Conservation (phyloP, 1,140 invertebrate species). For the Rhagoletis zephyria region DNA sequence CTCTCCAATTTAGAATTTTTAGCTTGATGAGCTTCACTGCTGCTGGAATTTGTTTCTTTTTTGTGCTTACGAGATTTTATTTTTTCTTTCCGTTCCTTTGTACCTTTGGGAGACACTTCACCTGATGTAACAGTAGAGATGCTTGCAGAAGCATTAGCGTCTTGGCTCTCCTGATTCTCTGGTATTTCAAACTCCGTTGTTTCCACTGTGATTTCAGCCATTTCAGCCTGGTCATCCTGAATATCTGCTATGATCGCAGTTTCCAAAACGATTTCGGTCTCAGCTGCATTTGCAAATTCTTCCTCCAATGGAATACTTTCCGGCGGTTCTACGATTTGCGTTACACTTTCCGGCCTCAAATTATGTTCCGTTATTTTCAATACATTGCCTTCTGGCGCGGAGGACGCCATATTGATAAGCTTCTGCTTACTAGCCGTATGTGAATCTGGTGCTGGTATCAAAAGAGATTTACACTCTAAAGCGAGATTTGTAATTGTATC, state of each 20-base stretch:
- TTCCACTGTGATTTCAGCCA: not conserved
- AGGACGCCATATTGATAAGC: no score
- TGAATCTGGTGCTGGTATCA: no score
- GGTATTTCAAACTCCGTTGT: not conserved
- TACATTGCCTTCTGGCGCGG: not conserved
- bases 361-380: not conserved
- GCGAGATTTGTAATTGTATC: not conserved
- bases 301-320: not conserved
- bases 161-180: not conserved
- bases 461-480: no score
- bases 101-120: no score
- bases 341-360: not conserved
- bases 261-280: not conserved
- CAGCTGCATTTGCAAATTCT: not conserved
- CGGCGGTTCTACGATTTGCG: not conserved
- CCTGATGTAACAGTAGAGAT: not conserved
- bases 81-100: not conserved
- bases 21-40: not conserved
- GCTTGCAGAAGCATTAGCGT: not conserved
- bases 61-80: conserved; percentile 1
- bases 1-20: not conserved
- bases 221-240: not conserved
- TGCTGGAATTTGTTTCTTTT: not conserved
- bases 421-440: no score
- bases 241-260: no score